A percentile compares a stretch with the other conserved stretches of the same genome.
These are phyloP conservation scores for Columba livia DNA, from an alignment of 2,113 vertebrate genomes.

Conservation along the genomic window DNA sequence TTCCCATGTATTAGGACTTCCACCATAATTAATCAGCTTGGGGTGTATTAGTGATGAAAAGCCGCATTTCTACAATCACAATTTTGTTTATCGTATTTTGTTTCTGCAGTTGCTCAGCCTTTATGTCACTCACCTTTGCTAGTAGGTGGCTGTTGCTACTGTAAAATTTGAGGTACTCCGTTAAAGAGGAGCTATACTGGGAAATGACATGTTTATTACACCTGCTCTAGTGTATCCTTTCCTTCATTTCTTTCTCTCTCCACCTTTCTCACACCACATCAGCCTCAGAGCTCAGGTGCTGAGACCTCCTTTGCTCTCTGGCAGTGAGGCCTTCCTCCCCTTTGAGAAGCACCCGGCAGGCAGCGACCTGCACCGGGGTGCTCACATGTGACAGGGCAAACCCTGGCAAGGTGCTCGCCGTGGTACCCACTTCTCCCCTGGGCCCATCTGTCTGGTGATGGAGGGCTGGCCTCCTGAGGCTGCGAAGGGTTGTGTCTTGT, in stretches of 20 bases:
- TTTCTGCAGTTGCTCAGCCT: not conserved
- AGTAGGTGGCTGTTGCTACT: not conserved
- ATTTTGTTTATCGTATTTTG: conserved; percentile 9
- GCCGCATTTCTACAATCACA: not conserved
- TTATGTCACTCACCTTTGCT: not conserved
- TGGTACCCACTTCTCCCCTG: not conserved
- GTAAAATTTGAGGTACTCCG: not conserved
- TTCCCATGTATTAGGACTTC: conserved; percentile 37
- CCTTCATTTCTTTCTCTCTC: not conserved
- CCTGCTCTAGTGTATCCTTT: not conserved
- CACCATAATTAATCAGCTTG: not conserved
- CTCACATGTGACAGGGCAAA: rapidly evolving
- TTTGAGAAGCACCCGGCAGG: not conserved
- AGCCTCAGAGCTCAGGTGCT: not conserved
- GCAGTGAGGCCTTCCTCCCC: not conserved
- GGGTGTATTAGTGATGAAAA: not conserved
- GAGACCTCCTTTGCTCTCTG: not conserved
- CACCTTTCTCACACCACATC: not conserved
- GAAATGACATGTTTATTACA: not conserved
- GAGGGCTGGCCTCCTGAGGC: not conserved
- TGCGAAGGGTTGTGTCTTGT: not conserved
- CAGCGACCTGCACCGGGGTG: not conserved
- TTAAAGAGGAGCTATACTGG: not conserved
- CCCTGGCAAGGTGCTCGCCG: rapidly evolving
- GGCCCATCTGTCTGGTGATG: not conserved